Evolutionary conservation across 2,113 vertebrate genomes (phyloP).

Genomic region (Gnathonemus echidnorhynchus): DNA sequence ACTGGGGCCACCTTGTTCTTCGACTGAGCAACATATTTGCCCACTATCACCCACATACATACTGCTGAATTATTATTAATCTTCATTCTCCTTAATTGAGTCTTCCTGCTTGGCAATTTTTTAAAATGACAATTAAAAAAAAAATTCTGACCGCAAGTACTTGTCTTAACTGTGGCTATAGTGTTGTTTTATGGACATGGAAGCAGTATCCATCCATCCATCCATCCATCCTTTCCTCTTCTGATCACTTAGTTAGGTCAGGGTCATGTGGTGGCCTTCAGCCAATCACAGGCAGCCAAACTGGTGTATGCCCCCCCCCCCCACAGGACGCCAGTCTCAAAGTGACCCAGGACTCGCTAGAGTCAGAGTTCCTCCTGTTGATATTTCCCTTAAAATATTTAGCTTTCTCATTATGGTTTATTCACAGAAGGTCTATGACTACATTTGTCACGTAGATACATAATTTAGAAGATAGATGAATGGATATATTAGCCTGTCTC

Average conservation of each 20-base stretch:
- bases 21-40: not conserved
- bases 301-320: not conserved
- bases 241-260: not conserved
- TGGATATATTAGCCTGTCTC: not conserved
- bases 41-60: not conserved
- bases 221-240: not conserved
- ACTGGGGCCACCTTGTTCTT: not conserved
- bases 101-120: not conserved
- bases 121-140: not conserved
- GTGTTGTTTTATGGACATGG: not conserved
- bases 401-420: not conserved
- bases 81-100: not conserved
- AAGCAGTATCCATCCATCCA: not conserved
- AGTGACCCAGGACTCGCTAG: not conserved
- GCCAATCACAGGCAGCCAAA: not conserved
- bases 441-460: not conserved
- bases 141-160: not conserved
- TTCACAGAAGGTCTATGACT: not conserved
- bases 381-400: not conserved
- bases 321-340: not conserved
- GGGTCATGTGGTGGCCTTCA: not conserved
- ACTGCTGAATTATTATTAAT: constrained; percentile 14
- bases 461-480: not conserved
- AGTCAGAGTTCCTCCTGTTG: not conserved
- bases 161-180: not conserved